Base-by-base conservation (phyloP, 1,140 invertebrate genomes). In the Heliconius nattereri region DNA sequence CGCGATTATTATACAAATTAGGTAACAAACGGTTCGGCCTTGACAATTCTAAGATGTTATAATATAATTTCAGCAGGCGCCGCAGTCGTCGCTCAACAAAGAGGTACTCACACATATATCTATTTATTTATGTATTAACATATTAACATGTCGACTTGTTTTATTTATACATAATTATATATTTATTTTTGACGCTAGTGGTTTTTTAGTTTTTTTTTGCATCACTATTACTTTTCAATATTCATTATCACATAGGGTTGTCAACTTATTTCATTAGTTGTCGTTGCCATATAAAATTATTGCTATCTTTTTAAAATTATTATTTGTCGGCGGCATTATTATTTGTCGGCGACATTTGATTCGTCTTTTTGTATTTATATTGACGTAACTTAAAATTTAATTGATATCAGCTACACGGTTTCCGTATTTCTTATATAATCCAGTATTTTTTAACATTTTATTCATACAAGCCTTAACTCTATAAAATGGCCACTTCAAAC, bases 31-130 rank as follows among this genome's bases (percentile, higher is more conserved):
- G 1, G 26, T 71, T 26, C 52, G 16, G 20, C 3, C 3, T 57
- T n/a, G 49, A 49, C 19, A 40, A 70, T 35, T 76, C n/a, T 71
- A 70, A 66, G 60, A 60, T 37, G 13, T 70, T 26, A 26, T 66
- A 66, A 66, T 66, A 66, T 66, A 66, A 66, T 66, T 66, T 66
- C 60, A 66, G 60, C 60, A 66, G 60, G 60, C 60, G 60, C 60
- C 60, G 60, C 60, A 66, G 60, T 66, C 60, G 23, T 66, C 60
- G 60, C 60, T 66, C 60, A 66, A 66, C 60, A 66, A 66, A 66
- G 60, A 66, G 60, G 80, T 80, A 37, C 84, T 81, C 75, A 66
- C 60, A 60, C 23, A 66, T 6, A 66, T 66, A 66, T 66, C 9
- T 66, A 29, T 66, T 66, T 66, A 66, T 26, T 26, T 66, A 66